Evolutionary conservation across 2,113 vertebrate species (phyloP).

Genomic region (Pelodiscus sinensis): DNA sequence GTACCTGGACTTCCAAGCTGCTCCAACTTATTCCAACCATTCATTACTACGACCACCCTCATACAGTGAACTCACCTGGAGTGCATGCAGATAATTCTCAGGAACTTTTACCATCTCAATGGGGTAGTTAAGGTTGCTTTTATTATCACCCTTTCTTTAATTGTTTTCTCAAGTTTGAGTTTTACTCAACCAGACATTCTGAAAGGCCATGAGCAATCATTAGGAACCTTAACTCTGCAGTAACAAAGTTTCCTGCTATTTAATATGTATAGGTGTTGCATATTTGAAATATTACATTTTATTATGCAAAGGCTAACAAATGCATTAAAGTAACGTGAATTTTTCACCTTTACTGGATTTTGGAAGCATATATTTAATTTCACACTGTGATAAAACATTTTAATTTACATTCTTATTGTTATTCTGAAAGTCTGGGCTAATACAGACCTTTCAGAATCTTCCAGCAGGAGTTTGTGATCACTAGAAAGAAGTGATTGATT

Average conservation of each 20-base stretch:
- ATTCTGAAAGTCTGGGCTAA: slow-evolving; percentile 7
- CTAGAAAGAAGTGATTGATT: slow-evolving; percentile 21
- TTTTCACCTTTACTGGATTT: background rate
- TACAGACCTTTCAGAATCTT: slow-evolving; percentile 38
- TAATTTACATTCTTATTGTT: background rate
- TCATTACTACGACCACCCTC: background rate
- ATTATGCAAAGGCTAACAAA: background rate
- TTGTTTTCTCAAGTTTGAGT: too few species aligned
- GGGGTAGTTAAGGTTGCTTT: background rate
- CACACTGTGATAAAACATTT: background rate
- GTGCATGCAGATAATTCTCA: background rate
- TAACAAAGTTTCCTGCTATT: background rate
- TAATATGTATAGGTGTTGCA: background rate
- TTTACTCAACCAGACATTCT: too few species aligned
- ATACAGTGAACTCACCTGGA: background rate
- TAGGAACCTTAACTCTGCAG: background rate
- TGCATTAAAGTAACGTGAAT: background rate
- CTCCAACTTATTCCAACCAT: background rate
- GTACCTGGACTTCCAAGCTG: background rate
- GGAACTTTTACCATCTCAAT: too few species aligned
- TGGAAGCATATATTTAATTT: background rate
- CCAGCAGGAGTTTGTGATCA: background rate
- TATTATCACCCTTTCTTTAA: background rate
- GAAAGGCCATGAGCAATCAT: too few species aligned
- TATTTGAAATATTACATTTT: background rate